Base-by-base conservation (phyloP, 1,140 invertebrate species). In the Trachymyrmex septentrionalis region DNA sequence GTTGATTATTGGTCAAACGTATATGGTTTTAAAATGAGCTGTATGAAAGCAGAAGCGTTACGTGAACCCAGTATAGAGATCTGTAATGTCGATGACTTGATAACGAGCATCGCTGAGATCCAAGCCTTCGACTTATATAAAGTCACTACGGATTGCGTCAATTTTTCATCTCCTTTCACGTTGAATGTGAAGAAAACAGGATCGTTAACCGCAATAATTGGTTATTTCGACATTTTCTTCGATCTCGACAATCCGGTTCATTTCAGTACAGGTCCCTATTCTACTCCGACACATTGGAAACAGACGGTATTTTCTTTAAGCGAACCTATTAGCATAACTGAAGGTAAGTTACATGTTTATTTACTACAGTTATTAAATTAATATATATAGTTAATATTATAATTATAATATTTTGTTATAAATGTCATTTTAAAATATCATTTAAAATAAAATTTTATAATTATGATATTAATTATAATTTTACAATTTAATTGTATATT, bases 1-100 rank as follows among this genome's bases (percentile, higher is more conserved):
- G 96, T 98, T 2, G 96, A 96, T 93, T 99, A 98, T 95, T 99
- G 99, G 99, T 97, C 98, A 21, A 97, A 99, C 96, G 99, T 99
- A 0, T 99, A 99, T 93, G 99, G 98, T 0, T 99, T 98, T 93
- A 98, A 99, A 95, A 99, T 99, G 99, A 97, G 97, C 86, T 98
- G 97, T 90, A 98, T 99, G 96, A 97, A 98, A 92, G 96, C 97
- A 48, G 97, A 99, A 91, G 98, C 98, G 0, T 96, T 99, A 0
- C 96, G 97, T 88, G 99, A 99, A 95, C 98, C 99, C 0, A 96
- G 97, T 38, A 97, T 99, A 64, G 98, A 99, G 90, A 96, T 98
- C 76, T 98, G 99, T 2, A 96, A 97, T 85, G 93, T 96, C 1
- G 96, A 98, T 69, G 95, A 97, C 91, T 96, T 99, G 69, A 96